Base-by-base conservation (phyloP, 2,797 vertebrate genomes). In the Spizella passerina region DNA sequence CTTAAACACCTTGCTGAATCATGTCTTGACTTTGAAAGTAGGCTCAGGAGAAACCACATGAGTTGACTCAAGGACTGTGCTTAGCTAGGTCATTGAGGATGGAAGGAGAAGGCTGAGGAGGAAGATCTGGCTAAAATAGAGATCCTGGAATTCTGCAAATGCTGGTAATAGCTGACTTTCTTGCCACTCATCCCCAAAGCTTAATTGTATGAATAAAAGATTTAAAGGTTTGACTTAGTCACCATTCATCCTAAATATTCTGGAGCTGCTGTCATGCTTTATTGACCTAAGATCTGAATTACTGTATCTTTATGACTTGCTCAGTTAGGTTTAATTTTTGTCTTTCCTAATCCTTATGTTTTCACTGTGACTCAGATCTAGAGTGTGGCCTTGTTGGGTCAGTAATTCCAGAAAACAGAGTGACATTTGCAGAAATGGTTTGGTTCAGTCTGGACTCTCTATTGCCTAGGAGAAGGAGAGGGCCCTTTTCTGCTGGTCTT, bases 1-100 rank as follows among this genome's bases (percentile, higher is more conserved):
- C 84, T 92, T 94, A 95, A 93, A 72, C 71, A 81, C 94, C 59
- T 82, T 95, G 93, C 95, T 97, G 95, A 96, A 88, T 97, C 94
- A 95, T 91, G 91, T 73, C 91, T 95, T 95, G 82, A 92, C 91
- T 96, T 94, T 95, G 91, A 95, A 94, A 83, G 86, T 17, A 92
- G 72, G 72, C 70, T 92, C 63, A 20, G 47, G 69, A 89, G 72
- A 96, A 96, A 96, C 96, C 96, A 90, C 96, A 93, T 78, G 36
- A 86, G 91, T 93, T 92, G 89, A 93, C 61, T 95, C 29, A 27
- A 90, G 79, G 84, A 75, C 94, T 79, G 46, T 87, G 69, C 76
- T 88, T 90, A 64, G 82, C 68, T 79, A 72, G 82, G 84, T 89
- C 84, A 77, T 8, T 70, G 86, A 57, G 34, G 34, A 78, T 81